Evolutionary conservation across 2,113 vertebrate genomes (phyloP), one percentile per base, ranked within the genome.

Genomic region (Phodopus roborovskii): DNA sequence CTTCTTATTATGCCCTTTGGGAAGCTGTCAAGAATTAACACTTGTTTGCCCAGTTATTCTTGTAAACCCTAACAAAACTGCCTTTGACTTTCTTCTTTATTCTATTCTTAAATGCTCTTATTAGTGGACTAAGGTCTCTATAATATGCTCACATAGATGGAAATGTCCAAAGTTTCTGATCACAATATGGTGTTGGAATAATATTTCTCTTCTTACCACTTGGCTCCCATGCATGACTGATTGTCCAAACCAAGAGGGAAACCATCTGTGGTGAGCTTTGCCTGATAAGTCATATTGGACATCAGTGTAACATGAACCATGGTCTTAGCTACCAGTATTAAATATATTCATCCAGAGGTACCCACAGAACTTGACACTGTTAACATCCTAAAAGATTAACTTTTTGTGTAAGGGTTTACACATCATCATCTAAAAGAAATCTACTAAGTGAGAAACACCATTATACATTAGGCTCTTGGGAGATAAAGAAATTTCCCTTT

Each of bases 341-440:
- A 0, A 88, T 45, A 79, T 6, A 42, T 71, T 97, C n/a, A 64
- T 85, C 42, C 56, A 56, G 45, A 94, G 95, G 86, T 60, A 24
- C 20, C 53, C n/a, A 60, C 68, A 90, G 42, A 92, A 73, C 70
- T 68, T 95, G 26, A 84, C 56, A 71, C 88, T 96, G 75, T 62
- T 96, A 82, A 92, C 66, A 90, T 78, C 5, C 3, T 74, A 70
- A 15, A 60, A 33, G 28, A 56, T 85, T 78, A 24, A 2, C 66
- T 96, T 45, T 68, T 82, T 95, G 95, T 89, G 33, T 82, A 97
- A 90, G 45, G 36, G 3, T 62, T 96, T 3, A 64, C 88, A 90
- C 97, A 77, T 73, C 75, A 82, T 82, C 66, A 71, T 78, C 3
- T 77, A 71, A 78, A 79, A 85, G 11, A 96, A 74, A 79, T 93